A percentile compares a stretch with the other conserved stretches of the same genome.
Evolutionary conservation across 1,140 invertebrate genomes (phyloP).

Genomic region (Drusus annulatus): DNA sequence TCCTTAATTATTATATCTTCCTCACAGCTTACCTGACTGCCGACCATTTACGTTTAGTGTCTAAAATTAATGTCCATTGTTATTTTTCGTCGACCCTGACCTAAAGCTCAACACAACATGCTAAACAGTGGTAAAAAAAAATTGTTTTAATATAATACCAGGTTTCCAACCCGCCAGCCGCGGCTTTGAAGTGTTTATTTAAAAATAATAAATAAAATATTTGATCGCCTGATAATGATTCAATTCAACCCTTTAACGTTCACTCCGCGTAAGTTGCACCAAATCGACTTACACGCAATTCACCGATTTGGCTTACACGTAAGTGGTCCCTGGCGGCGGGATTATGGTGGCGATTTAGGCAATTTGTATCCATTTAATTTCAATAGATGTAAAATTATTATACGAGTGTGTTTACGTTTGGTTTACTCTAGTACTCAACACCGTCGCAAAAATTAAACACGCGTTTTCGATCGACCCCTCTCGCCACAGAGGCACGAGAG

Average conservation of each 20-base stretch:
- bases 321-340: slow-evolving; percentile 6
- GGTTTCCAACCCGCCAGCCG: too few species aligned
- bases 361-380: slow-evolving; percentile 29
- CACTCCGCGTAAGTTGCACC: slow-evolving; percentile 29
- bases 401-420: not conserved
- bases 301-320: slow-evolving; percentile 30
- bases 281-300: slow-evolving; percentile 29
- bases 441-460: not conserved
- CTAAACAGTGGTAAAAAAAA: too few species aligned
- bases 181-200: slow-evolving; percentile 23
- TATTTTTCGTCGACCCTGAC: too few species aligned
- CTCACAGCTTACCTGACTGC: too few species aligned
- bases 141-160: too few species aligned
- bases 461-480: not conserved
- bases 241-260: slow-evolving; percentile 36
- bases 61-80: too few species aligned
- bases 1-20: too few species aligned
- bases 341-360: not conserved
- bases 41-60: too few species aligned
- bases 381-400: slow-evolving; percentile 22
- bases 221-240: slow-evolving; percentile 42
- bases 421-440: not conserved
- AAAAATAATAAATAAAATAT: slow-evolving; percentile 33
- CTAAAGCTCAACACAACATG: too few species aligned
- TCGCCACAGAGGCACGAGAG: not conserved